A percentile compares a stretch with the other conserved stretches of the same genome.
phyloP scores from a whole-genome alignment of 1,140 invertebrate genomes.

The Nasonia vitripennis region DNA sequence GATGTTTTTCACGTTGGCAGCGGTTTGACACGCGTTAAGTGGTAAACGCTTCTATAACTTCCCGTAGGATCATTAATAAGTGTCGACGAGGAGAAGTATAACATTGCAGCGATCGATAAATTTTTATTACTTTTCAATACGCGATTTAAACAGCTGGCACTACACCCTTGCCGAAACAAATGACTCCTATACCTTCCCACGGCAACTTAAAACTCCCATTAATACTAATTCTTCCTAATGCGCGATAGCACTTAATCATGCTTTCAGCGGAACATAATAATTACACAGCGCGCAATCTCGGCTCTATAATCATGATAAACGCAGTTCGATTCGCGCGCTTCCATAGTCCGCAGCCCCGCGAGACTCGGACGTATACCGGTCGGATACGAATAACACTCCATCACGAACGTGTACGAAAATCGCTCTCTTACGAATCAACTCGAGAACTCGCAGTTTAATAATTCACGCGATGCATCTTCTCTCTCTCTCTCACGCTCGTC shows the following conservation, averaged over 20 bases:
- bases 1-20: too few species aligned
- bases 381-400: neutral
- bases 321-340: neutral
- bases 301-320: constrained; percentile 2
- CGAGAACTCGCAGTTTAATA: neutral
- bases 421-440: neutral
- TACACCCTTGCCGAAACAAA: too few species aligned
- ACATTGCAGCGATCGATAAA: neutral
- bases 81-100: neutral
- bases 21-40: too few species aligned
- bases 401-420: neutral
- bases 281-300: neutral
- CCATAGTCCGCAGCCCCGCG: too few species aligned
- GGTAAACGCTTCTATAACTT: too few species aligned
- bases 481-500: too few species aligned
- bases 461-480: too few species aligned
- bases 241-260: neutral
- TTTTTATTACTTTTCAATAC: neutral
- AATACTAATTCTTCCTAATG: neutral
- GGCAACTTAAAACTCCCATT: constrained; percentile 1
- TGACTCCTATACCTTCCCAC: neutral
- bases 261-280: constrained; percentile 10
- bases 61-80: neutral
- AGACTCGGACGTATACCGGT: neutral
- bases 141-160: neutral